Evolutionary conservation across 2,113 vertebrate species (phyloP).

Genomic region (Perca schrenkii): DNA sequence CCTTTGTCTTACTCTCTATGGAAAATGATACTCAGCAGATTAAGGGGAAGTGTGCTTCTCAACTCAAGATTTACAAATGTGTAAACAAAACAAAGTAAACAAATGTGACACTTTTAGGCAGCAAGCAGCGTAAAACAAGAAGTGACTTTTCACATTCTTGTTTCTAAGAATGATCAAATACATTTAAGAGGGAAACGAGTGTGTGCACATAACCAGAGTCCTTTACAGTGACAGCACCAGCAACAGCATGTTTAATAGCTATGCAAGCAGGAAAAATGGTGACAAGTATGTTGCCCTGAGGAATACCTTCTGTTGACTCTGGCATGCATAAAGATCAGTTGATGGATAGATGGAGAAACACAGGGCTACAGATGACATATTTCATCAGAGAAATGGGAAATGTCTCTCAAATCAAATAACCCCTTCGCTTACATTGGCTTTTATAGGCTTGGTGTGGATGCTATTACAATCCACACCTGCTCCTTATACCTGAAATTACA

Average conservation of each 20-base stretch:
- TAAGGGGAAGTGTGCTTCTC: constrained; percentile 26
- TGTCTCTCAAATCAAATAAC: constrained; percentile 41
- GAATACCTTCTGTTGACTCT: constrained; percentile 56
- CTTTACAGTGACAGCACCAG: constrained; percentile 25
- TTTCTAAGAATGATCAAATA: not conserved
- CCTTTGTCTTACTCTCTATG: constrained; percentile 53
- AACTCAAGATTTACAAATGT: constrained; percentile 22
- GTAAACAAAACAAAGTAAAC: constrained; percentile 45
- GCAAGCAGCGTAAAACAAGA: not conserved
- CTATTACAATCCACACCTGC: constrained; percentile 67
- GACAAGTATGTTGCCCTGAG: constrained; percentile 39
- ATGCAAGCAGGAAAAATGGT: constrained; percentile 36
- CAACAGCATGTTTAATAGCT: constrained; percentile 43
- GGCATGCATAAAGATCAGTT: constrained; percentile 29
- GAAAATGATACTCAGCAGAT: constrained; percentile 49
- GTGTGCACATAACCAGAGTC: not conserved
- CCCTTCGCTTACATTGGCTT: not conserved
- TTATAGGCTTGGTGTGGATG: not conserved
- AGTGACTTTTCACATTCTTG: not conserved
- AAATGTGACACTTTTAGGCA: not conserved
- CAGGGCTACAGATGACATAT: constrained; percentile 42
- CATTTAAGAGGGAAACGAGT: not conserved
- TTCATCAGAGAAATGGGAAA: constrained; percentile 51
- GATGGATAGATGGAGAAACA: constrained; percentile 40
- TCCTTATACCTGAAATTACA: constrained; percentile 50